Conservation (phyloP, 2,888 invertebrate species). For the Iphiclides podalirius region DNA sequence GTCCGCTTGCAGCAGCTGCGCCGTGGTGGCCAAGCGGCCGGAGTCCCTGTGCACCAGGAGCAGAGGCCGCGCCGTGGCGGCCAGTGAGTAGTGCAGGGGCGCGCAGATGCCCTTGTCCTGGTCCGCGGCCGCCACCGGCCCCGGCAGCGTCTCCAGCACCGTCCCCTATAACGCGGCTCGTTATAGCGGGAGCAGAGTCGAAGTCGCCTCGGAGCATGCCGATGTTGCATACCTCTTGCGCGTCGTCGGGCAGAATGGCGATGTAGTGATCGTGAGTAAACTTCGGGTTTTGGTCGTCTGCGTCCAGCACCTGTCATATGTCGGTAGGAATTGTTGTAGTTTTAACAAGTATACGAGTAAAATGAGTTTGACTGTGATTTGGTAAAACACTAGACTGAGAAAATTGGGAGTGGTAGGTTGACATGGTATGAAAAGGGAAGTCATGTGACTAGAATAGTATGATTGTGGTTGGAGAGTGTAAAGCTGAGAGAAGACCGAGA, state of each 20-base stretch:
- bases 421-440: too few species aligned
- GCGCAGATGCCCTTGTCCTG: constrained; percentile 90
- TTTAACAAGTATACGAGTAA: too few species aligned
- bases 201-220: too few species aligned
- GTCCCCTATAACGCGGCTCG: constrained; percentile 77
- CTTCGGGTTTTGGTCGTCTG: constrained; percentile 94
- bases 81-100: constrained; percentile 82
- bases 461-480: too few species aligned
- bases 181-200: too few species aligned
- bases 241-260: constrained; percentile 83
- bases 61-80: constrained; percentile 62
- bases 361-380: not conserved
- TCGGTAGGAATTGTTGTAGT: too few species aligned
- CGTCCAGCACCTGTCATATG: constrained; percentile 83
- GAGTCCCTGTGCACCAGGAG: constrained; percentile 83
- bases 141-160: constrained; percentile 84
- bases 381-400: too few species aligned
- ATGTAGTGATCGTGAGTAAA: constrained; percentile 88
- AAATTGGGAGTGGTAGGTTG: too few species aligned
- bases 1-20: constrained; percentile 76
- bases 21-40: constrained; percentile 81
- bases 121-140: constrained; percentile 87
- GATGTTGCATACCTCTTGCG: constrained; percentile 68
- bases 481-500: too few species aligned
- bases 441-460: too few species aligned